Evolutionary conservation across 1,140 invertebrate species (phyloP), one percentile per base, ranked within the genome.

Genomic region (Cryptotermes secundus): DNA sequence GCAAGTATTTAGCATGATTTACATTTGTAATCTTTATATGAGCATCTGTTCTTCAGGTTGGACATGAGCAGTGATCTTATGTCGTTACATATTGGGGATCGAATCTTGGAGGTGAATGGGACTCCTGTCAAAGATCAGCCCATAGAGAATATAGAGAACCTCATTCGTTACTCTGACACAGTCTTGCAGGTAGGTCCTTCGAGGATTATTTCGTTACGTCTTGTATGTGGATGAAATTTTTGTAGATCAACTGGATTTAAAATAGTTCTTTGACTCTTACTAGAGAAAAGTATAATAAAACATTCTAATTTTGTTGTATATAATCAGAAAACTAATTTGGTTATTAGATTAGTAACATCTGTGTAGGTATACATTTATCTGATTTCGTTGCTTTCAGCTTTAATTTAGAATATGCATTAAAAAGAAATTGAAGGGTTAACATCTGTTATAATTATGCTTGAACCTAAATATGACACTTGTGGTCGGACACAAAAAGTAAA

Each of bases 41-140:
- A 42, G 80, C 86, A 82, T 83, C 85, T 85, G 86, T 85, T 82
- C 87, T 88, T 83, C 89, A 97, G 96, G 88, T 92, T 97, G 86
- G 95, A 97, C 87, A 92, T 95, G 83, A 95, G 94, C 86, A 93
- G 94, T 87, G 95, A 96, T 86, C 90, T 97, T 34, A 94, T 97
- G 92, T 94, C 96, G 24, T 91, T 97, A 59, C 96, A 96, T 88
- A 95, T 98, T 86, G 97, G 97, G 34, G 97, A 98, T 90, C 92
- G 94, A 88, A 97, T 98, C 85, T 90, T 98, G 81, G 97, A 98
- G 92, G 96, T 98, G 26, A 98, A 98, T 92, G 97, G 97, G 1
- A 93, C 95, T 1, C 95, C 96, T 6, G 94, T 97, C 0, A 95
- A 94, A 88, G 95, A 96, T 88, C 93, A 94, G 84, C 93, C 94